These are phyloP conservation scores for Eupleurogrammus muticus DNA, from an alignment of 2,797 vertebrate genomes.

Conservation along the genomic window DNA sequence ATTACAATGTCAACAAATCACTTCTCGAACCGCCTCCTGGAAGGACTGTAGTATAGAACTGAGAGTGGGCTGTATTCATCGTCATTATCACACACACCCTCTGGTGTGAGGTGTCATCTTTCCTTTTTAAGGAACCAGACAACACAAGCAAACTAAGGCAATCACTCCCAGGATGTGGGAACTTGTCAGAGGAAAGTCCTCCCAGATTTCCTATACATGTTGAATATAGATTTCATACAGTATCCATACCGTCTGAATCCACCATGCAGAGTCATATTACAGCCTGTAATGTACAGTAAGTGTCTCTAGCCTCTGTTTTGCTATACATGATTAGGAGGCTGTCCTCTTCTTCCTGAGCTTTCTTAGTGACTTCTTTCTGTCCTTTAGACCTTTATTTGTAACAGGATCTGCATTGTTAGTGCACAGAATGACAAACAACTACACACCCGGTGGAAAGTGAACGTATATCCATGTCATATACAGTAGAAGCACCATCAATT, in stretches of 20 bases:
- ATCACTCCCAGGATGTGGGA: not conserved
- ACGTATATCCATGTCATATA: slow-evolving; percentile 68
- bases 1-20: too few species aligned
- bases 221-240: slow-evolving; percentile 45
- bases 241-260: slow-evolving; percentile 46
- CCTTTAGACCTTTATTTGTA: slow-evolving; percentile 58
- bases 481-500: slow-evolving; percentile 74
- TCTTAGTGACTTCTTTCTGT: slow-evolving; percentile 40
- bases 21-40: too few species aligned
- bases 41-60: too few species aligned
- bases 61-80: too few species aligned
- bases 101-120: not conserved
- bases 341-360: slow-evolving; percentile 45
- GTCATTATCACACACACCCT: not conserved
- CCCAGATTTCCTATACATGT: slow-evolving; percentile 47
- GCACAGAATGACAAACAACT: slow-evolving; percentile 20
- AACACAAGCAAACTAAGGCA: not conserved
- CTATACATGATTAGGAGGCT: slow-evolving; percentile 36
- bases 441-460: slow-evolving; percentile 15
- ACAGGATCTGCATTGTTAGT: slow-evolving; percentile 41
- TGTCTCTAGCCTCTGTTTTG: slow-evolving; percentile 28
- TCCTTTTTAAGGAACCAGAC: not conserved
- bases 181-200: not conserved
- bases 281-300: slow-evolving; percentile 52
- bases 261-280: slow-evolving; percentile 51